phyloP scores from a whole-genome alignment of 2,797 vertebrate species.

The Megaceryle alcyon region DNA sequence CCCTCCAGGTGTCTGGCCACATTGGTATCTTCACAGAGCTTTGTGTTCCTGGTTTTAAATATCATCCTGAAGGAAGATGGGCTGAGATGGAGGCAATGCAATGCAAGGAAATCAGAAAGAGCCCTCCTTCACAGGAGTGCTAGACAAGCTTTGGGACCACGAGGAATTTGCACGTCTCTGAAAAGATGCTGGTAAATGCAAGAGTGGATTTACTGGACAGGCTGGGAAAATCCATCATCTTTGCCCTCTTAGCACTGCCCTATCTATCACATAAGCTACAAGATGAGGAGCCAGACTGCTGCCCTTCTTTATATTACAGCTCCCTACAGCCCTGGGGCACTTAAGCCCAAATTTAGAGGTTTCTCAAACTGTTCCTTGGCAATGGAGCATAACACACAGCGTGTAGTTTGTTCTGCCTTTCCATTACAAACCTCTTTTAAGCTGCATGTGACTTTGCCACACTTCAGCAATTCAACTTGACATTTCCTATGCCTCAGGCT shows the following conservation, averaged over 20 bases:
- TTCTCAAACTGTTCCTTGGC: background rate
- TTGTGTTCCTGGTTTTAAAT: background rate
- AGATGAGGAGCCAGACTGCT: background rate
- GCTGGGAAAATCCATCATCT: background rate
- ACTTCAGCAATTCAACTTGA: background rate
- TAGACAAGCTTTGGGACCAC: background rate
- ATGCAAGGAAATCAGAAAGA: background rate
- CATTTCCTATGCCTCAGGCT: background rate
- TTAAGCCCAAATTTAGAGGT: background rate
- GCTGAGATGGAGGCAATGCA: background rate
- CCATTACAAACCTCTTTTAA: background rate
- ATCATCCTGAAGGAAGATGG: background rate
- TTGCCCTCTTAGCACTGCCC: background rate
- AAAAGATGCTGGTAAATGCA: background rate
- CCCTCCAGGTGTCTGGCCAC: background rate
- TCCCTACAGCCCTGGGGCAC: background rate
- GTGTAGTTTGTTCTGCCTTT: conserved; percentile 8
- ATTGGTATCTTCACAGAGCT: background rate
- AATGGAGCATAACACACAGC: background rate
- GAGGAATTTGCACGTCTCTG: background rate
- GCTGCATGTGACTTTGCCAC: background rate
- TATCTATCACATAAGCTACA: background rate
- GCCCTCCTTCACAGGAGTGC: background rate
- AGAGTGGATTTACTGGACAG: background rate
- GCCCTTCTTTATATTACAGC: background rate